Evolutionary conservation across 2,113 vertebrate genomes (phyloP).

Genomic region (Corythoichthys intestinalis): DNA sequence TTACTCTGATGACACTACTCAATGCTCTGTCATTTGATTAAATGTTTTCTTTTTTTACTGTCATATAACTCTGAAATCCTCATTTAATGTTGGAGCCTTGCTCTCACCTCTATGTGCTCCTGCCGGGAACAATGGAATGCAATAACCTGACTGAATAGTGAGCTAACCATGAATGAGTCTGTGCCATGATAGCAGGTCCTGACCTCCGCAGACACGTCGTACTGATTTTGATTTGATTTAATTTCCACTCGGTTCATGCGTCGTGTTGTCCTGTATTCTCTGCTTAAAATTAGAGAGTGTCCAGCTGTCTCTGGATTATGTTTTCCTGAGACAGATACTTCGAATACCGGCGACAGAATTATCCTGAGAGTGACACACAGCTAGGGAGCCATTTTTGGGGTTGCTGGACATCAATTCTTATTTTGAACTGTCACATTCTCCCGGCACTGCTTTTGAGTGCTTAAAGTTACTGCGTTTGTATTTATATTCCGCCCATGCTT

Average conservation of each 20-base stretch:
- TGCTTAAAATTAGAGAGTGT: slow-evolving; percentile 69
- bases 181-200: slow-evolving; percentile 20
- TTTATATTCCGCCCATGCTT: too few species aligned
- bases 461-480: not conserved
- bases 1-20: slow-evolving; percentile 22
- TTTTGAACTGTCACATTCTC: slow-evolving; percentile 50
- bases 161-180: slow-evolving; percentile 13
- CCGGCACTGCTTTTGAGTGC: slow-evolving; percentile 8
- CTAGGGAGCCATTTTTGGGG: slow-evolving; percentile 42
- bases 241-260: not conserved
- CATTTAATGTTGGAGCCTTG: slow-evolving; percentile 19
- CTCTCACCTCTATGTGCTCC: slow-evolving; percentile 19
- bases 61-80: not conserved
- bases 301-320: slow-evolving; percentile 72
- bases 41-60: not conserved
- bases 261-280: slow-evolving; percentile 45
- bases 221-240: slow-evolving; percentile 20
- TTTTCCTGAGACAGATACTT: slow-evolving; percentile 67
- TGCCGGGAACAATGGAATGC: slow-evolving; percentile 37
- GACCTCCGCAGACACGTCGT: slow-evolving; percentile 21
- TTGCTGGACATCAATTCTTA: slow-evolving; percentile 37
- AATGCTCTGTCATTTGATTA: slow-evolving; percentile 2
- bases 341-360: slow-evolving; percentile 70
- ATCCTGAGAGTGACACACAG: slow-evolving; percentile 41
- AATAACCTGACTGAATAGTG: slow-evolving; percentile 32